Conservation (phyloP, 2,888 invertebrate species). For the Stenurella melanura region DNA sequence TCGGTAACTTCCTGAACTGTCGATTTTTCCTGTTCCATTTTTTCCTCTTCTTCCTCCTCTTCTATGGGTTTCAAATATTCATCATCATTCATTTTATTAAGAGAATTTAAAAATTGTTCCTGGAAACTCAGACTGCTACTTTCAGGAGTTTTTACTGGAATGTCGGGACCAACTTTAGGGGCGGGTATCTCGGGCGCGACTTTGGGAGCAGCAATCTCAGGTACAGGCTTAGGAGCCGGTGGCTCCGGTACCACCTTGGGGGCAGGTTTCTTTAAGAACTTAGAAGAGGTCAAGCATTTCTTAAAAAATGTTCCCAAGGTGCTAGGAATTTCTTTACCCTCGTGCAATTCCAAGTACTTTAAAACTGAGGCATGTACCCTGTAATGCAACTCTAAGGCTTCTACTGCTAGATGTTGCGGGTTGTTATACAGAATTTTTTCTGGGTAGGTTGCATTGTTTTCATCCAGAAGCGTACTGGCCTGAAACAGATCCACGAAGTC, state of each 20-base stretch:
- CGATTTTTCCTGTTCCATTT: slow-evolving; percentile 21
- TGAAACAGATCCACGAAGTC: slow-evolving; percentile 62
- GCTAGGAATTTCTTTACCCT: slow-evolving; percentile 80
- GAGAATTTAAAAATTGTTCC: slow-evolving; percentile 57
- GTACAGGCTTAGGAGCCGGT: slow-evolving; percentile 24
- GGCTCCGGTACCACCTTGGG: slow-evolving; percentile 59
- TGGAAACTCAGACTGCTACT: slow-evolving; percentile 54
- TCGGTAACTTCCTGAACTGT: neutral
- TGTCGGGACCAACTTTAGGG: slow-evolving; percentile 59
- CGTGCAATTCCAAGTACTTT: slow-evolving; percentile 87
- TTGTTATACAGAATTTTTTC: slow-evolving; percentile 89
- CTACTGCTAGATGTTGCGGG: slow-evolving; percentile 89
- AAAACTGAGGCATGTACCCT: slow-evolving; percentile 92
- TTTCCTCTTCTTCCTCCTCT: slow-evolving; percentile 34
- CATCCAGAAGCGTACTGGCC: slow-evolving; percentile 85
- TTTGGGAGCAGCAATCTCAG: neutral
- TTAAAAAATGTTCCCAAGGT: slow-evolving; percentile 78
- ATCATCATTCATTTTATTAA: slow-evolving; percentile 45
- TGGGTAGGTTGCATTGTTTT: slow-evolving; percentile 89
- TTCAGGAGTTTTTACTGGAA: slow-evolving; percentile 46
- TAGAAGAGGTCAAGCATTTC: slow-evolving; percentile 72
- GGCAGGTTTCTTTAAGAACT: slow-evolving; percentile 48
- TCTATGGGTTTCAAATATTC: slow-evolving; percentile 29
- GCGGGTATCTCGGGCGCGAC: slow-evolving; percentile 33
- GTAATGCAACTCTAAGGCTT: slow-evolving; percentile 90